Percentiles rank a stretch among this genome's conserved stretches.
Conservation (phyloP, 2,888 invertebrate genomes). For the Acronicta aceris region DNA sequence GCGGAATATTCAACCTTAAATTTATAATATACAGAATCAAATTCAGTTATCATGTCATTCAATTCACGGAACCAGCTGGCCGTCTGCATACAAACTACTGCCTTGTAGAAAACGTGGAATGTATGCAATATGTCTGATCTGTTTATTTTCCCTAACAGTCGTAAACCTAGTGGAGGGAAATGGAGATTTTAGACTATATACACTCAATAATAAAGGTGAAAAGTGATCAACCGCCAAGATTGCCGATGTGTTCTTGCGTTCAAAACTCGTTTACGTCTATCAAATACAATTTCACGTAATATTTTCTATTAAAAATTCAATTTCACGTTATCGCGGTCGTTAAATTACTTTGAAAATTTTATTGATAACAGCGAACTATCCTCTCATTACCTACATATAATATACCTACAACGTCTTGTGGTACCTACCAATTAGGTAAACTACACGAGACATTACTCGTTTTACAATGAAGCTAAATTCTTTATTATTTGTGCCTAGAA, state of each 20-base stretch:
- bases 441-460: too few species aligned
- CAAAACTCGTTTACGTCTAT: conserved; percentile 1
- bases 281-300: not conserved
- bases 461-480: too few species aligned
- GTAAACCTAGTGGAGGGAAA: conserved; percentile 11
- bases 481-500: too few species aligned
- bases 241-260: not conserved
- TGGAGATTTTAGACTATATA: not conserved
- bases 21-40: not conserved
- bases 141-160: conserved; percentile 20
- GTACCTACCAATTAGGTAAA: too few species aligned
- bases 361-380: not conserved
- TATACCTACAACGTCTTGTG: too few species aligned
- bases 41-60: conserved; percentile 3
- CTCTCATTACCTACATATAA: not conserved
- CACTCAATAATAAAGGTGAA: not conserved
- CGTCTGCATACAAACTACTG: not conserved
- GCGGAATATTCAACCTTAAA: too few species aligned
- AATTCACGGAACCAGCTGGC: conserved; percentile 4
- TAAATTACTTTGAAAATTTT: conserved; percentile 1
- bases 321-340: conserved; percentile 1
- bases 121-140: conserved; percentile 13
- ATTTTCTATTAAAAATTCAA: not conserved
- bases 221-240: not conserved
- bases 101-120: conserved; percentile 1